These are phyloP conservation scores for Tragelaphus oryx DNA, from an alignment of 2,797 vertebrate genomes.

Conservation along the genomic window DNA sequence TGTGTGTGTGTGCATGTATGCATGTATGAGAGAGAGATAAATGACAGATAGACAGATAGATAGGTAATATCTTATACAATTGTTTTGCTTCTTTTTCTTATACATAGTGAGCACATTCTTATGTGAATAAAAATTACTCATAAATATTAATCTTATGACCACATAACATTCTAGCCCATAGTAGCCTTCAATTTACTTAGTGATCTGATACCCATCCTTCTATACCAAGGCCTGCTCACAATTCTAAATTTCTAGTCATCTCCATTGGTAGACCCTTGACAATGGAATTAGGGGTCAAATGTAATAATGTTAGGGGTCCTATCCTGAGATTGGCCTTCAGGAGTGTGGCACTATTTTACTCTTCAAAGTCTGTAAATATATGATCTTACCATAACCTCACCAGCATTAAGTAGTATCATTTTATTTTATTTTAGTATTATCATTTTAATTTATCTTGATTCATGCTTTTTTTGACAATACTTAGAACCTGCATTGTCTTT, in stretches of 20 bases:
- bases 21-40: too few species aligned
- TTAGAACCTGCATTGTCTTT: neutral
- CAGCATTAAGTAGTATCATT: neutral
- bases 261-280: neutral
- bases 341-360: neutral
- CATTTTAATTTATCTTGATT: neutral
- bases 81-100: neutral
- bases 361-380: neutral
- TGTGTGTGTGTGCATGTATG: neutral
- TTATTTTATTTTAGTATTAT: neutral
- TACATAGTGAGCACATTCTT: neutral
- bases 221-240: neutral
- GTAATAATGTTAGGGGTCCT: neutral
- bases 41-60: neutral
- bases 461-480: neutral
- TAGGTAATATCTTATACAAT: neutral
- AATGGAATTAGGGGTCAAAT: neutral
- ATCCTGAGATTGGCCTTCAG: neutral
- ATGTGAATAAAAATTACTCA: neutral
- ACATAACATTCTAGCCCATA: neutral
- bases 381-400: neutral
- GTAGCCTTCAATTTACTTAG: neutral
- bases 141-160: neutral
- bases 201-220: neutral
- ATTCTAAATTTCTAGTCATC: neutral